Evolutionary conservation across 2,797 vertebrate genomes (phyloP), one percentile per base, ranked within the genome.

Genomic region (Myioborus miniatus): DNA sequence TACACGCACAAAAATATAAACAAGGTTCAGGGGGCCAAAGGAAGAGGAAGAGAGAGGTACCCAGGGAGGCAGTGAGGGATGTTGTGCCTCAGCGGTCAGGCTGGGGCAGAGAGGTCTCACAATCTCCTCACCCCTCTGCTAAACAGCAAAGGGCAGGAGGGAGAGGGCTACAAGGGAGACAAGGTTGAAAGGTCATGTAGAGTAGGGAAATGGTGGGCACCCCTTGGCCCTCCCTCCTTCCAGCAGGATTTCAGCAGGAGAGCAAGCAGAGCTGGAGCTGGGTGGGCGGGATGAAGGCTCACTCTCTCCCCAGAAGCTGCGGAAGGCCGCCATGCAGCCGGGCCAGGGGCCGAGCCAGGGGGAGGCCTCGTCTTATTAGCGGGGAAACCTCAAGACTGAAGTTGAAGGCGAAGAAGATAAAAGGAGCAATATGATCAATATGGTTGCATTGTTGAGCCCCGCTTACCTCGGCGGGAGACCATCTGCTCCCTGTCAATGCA

Each of bases 401-500:
- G 96, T 87, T 79, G 97, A 70, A 58, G 94, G 76, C 5, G 23
- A 87, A 96, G 98, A 97, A 98, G 97, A 97, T 98, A 97, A 97
- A 97, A 96, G 97, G 97, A 98, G 98, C 98, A 98, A 98, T 98
- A 98, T 98, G 98, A 98, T 98, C 98, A 98, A 98, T 98, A 99
- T 98, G 98, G 98, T 98, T 98, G 97, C 98, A 98, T 99, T 99
- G 99, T 99, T 98, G 96, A 89, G 97, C 97, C 95, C 94, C 97
- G 98, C 98, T 99, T 99, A 99, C 99, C 99, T 99, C 99, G 96
- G 97, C 98, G 97, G 99, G 98, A 98, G 98, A 99, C 99, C 99
- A 99, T 99, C 99, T 99, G 99, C 99, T 99, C 98, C 97, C 99
- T 99, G 99, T 99, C 99, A 99, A 99, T 99, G 99, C 98, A 98